A percentile compares a stretch with the other conserved stretches of the same genome.
These are phyloP conservation scores for Salpingus planirostris DNA, from an alignment of 2,888 invertebrate genomes.

Conservation along the genomic window DNA sequence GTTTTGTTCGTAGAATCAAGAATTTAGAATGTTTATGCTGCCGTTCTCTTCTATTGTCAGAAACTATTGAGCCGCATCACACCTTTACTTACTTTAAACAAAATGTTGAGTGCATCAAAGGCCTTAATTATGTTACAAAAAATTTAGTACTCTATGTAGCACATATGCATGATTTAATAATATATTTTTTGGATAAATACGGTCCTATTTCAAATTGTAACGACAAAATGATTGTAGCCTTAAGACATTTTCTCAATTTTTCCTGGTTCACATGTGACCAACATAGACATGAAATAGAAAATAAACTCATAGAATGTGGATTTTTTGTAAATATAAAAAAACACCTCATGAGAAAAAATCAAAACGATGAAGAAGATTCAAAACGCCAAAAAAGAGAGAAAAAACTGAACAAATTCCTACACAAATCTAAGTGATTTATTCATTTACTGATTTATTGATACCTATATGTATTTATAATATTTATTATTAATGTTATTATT, in stretches of 20 bases:
- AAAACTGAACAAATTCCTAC: background rate
- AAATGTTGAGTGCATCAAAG: background rate
- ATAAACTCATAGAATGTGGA: no score
- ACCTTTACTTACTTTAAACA: background rate
- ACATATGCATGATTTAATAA: background rate
- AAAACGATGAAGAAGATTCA: no score
- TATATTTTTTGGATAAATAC: background rate
- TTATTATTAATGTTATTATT: no score
- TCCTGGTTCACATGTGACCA: background rate
- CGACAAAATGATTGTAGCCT: background rate
- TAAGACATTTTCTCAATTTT: background rate
- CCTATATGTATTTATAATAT: no score
- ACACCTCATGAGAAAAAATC: no score
- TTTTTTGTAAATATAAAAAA: no score
- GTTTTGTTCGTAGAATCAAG: conserved; percentile 2
- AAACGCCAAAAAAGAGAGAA: background rate
- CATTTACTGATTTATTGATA: no score
- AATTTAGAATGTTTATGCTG: background rate
- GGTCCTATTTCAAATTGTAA: background rate
- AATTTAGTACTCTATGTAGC: background rate
- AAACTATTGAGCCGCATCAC: background rate
- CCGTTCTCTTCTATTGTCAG: background rate
- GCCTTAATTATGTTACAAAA: background rate
- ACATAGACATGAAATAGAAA: background rate
- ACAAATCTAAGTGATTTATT: background rate